Evolutionary conservation across 2,797 vertebrate species (phyloP).

Genomic region (Myiotriccus ornatus): DNA sequence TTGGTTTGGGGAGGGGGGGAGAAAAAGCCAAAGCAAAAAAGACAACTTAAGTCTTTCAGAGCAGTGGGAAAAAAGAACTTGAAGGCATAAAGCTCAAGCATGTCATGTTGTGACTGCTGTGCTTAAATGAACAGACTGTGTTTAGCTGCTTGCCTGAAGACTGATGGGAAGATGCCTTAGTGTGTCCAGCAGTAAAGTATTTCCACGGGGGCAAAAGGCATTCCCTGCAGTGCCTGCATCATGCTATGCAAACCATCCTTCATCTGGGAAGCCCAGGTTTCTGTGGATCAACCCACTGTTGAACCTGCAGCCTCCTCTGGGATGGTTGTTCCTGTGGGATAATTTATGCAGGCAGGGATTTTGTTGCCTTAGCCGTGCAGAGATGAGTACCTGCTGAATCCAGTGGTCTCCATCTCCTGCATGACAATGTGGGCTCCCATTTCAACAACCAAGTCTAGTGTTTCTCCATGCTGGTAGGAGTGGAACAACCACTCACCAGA

Average conservation of each 20-base stretch:
- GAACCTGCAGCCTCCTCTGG: background rate
- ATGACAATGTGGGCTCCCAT: background rate
- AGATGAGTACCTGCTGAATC: background rate
- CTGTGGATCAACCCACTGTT: background rate
- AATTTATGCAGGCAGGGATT: background rate
- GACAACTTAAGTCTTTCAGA: background rate
- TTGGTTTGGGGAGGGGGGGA: background rate
- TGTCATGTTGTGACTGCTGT: background rate
- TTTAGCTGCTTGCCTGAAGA: background rate
- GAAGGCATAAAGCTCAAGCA: background rate
- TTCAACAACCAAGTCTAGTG: background rate
- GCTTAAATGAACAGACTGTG: background rate
- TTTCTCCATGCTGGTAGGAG: background rate
- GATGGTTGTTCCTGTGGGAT: background rate
- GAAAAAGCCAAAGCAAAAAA: background rate
- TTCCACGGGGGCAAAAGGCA: background rate
- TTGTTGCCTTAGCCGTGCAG: background rate
- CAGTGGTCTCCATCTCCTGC: background rate
- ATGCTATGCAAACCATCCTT: background rate
- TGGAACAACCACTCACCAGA: background rate
- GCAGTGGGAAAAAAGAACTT: background rate
- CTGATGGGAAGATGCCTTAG: background rate
- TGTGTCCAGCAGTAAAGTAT: background rate
- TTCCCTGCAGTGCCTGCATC: background rate
- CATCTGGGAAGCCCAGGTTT: background rate